These are phyloP conservation scores for Dynastes maya DNA, from an alignment of 2,888 invertebrate genomes.

Conservation along the genomic window DNA sequence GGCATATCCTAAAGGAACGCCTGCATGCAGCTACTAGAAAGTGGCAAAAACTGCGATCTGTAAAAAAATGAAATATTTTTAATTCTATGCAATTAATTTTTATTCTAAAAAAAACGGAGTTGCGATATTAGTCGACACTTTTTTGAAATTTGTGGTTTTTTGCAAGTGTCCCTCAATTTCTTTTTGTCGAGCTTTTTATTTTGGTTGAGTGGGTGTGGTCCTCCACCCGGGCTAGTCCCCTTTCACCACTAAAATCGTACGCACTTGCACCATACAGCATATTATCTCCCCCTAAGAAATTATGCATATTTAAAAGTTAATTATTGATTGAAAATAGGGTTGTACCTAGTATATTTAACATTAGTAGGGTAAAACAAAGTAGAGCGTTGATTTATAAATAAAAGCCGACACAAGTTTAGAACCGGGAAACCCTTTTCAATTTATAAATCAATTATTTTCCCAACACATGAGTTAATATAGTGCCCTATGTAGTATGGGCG, in stretches of 20 bases:
- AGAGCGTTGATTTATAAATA: slow-evolving; percentile 3
- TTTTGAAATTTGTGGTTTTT: slow-evolving; percentile 54
- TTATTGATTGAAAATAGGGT: slow-evolving; percentile 36
- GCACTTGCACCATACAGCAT: slow-evolving; percentile 10
- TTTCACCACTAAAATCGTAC: slow-evolving; percentile 41
- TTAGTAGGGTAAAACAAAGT: slow-evolving; percentile 22
- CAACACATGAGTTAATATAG: no score
- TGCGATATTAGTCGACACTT: slow-evolving; percentile 36
- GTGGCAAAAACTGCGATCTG: slow-evolving; percentile 56
- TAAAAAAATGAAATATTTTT: slow-evolving; percentile 37
- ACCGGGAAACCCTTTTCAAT: no score
- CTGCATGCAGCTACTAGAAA: slow-evolving; percentile 56
- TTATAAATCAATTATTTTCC: no score
- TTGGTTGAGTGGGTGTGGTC: slow-evolving; percentile 44
- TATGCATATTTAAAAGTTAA: slow-evolving; percentile 20
- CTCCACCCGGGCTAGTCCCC: slow-evolving; percentile 42
- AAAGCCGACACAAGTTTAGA: no score
- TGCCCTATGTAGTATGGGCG: no score
- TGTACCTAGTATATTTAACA: not conserved
- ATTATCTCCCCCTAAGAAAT: not conserved
- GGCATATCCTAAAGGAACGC: slow-evolving; percentile 58
- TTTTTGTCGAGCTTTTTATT: slow-evolving; percentile 44
- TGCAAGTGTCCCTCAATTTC: slow-evolving; percentile 34
- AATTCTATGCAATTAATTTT: not conserved
- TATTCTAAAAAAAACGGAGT: not conserved